Conservation (phyloP, 53 echinoderm and acorn worm genomes). For the Paelopatides confundens region DNA sequence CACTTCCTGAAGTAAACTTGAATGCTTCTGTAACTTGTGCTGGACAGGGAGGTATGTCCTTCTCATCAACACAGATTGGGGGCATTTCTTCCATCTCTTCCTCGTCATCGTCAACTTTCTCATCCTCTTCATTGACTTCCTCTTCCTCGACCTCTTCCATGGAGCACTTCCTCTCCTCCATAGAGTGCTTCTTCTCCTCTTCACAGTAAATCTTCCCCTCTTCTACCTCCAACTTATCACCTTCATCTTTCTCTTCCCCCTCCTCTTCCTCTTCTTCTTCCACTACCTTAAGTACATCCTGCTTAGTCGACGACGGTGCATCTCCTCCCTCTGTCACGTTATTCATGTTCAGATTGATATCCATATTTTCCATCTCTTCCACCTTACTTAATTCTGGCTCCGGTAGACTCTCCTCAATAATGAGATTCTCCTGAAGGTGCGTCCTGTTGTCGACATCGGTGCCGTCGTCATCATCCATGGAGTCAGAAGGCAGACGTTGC, state of each 20-base stretch:
- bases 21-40: neutral
- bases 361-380: neutral
- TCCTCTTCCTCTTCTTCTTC: neutral
- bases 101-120: neutral
- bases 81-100: neutral
- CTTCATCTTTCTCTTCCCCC: neutral
- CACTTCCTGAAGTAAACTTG: neutral
- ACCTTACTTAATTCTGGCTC: neutral
- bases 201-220: neutral
- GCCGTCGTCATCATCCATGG: neutral
- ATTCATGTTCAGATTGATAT: neutral
- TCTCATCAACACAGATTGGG: neutral
- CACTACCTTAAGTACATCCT: conserved; percentile 5
- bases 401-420: conserved; percentile 14
- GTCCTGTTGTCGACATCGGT: conserved; percentile 30
- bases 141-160: neutral
- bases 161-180: neutral
- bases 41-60: too few species aligned
- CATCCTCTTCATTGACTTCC: neutral
- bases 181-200: neutral
- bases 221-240: neutral
- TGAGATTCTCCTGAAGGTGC: neutral
- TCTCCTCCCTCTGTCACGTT: neutral
- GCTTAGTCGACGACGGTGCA: neutral
- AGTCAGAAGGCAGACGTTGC: neutral